A percentile compares a stretch with the other conserved stretches of the same genome.
Evolutionary conservation across 2,888 invertebrate species (phyloP).

Genomic region (Eurytoma adleriae): DNA sequence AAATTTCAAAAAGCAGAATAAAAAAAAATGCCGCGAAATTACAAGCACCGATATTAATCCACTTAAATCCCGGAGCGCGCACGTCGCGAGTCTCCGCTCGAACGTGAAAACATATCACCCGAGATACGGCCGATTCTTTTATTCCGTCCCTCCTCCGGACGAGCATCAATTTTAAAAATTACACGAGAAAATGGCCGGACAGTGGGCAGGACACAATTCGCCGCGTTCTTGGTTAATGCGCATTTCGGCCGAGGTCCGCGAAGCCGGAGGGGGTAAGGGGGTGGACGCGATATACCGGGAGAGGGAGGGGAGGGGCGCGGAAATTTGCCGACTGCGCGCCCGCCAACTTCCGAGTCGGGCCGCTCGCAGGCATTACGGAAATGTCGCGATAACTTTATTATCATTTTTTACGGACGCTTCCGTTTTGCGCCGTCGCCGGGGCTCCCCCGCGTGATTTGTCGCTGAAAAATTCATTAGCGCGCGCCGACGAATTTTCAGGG

Average conservation of each 20-base stretch:
- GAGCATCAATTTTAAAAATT: constrained; percentile 30
- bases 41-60: not conserved
- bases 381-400: constrained; percentile 50
- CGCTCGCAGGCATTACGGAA: constrained; percentile 28
- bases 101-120: not conserved
- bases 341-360: constrained; percentile 18
- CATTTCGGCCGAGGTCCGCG: constrained; percentile 8
- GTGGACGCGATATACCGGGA: not conserved
- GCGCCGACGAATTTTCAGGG: constrained; percentile 10
- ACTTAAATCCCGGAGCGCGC: not conserved
- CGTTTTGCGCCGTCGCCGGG: not conserved
- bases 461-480: constrained; percentile 41
- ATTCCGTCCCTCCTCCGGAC: not conserved
- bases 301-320: too few relatives aligned
- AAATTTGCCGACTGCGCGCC: constrained; percentile 25
- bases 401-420: constrained; percentile 41
- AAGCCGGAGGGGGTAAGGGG: not conserved
- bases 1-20: too few relatives aligned
- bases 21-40: not conserved
- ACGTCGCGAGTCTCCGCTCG: not conserved
- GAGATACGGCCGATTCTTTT: not conserved
- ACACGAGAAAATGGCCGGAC: constrained; percentile 2
- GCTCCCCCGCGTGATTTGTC: constrained; percentile 32
- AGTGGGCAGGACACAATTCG: not conserved
- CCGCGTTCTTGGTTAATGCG: constrained; percentile 7